These are phyloP conservation scores for Fregetta grallaria DNA, from an alignment of 2,113 vertebrate species.

Conservation along the genomic window DNA sequence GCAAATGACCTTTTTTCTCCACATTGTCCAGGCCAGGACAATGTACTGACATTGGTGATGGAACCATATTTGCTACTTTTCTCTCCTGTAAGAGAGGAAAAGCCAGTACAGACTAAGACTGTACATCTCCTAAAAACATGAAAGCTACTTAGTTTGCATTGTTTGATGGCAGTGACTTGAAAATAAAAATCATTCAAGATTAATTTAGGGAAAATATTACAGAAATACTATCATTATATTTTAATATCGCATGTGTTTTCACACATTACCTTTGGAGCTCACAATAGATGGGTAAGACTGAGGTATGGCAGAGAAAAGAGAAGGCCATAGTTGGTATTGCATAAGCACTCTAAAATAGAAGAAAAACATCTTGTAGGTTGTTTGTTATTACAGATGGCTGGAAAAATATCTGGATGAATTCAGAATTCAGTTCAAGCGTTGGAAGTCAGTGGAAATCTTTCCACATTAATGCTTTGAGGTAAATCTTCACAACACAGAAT, in stretches of 20 bases:
- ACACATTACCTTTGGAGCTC: conserved; percentile 82
- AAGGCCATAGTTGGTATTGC: conserved; percentile 98
- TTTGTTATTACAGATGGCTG: background rate
- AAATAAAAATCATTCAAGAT: background rate
- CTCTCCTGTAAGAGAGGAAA: conserved; percentile 12
- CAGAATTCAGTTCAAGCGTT: background rate
- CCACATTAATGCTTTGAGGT: background rate
- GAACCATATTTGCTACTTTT: background rate
- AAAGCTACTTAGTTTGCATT: background rate
- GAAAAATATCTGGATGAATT: background rate
- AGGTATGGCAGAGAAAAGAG: conserved; percentile 97
- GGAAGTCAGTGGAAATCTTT: background rate
- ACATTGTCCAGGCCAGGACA: background rate
- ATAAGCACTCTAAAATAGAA: conserved; percentile 85
- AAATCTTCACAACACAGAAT: background rate
- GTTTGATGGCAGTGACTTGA: background rate
- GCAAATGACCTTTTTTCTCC: background rate
- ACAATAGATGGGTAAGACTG: conserved; percentile 93
- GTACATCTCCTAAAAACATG: background rate
- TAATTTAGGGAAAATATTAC: background rate
- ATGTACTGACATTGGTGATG: background rate
- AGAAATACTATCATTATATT: background rate
- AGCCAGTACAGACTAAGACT: background rate
- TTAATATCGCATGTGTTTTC: background rate
- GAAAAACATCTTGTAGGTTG: background rate